These are phyloP conservation scores for Galerucella pusilla DNA, from an alignment of 2,888 invertebrate species.

Conservation along the genomic window DNA sequence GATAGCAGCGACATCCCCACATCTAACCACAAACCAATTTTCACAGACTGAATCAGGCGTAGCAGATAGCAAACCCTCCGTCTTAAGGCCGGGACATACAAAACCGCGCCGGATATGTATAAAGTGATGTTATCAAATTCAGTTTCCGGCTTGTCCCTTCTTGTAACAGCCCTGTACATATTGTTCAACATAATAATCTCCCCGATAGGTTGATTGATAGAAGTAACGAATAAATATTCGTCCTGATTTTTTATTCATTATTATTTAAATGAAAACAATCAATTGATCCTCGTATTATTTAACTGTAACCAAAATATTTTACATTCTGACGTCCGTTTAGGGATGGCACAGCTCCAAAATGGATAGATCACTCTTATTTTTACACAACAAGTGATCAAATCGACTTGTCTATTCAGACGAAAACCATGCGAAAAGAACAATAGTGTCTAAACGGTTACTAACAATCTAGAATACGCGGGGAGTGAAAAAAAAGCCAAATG, in stretches of 20 bases:
- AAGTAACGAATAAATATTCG: background rate
- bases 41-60: too few species aligned
- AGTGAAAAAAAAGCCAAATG: background rate
- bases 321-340: conserved; percentile 31
- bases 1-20: too few species aligned
- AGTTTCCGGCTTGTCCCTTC: too few species aligned
- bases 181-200: background rate
- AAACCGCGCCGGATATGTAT: too few species aligned
- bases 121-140: too few species aligned
- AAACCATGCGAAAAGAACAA: background rate
- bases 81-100: too few species aligned
- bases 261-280: background rate
- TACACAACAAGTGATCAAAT: conserved; percentile 36
- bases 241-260: background rate
- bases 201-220: background rate
- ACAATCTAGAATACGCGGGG: background rate
- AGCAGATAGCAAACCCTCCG: too few species aligned
- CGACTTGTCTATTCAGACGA: conserved; percentile 3
- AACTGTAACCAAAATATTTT: conserved; percentile 5
- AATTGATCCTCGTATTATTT: background rate
- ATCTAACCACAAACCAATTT: too few species aligned
- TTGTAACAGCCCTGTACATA: too few species aligned
- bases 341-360: conserved; percentile 47
- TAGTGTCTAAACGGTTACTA: background rate
- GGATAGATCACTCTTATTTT: conserved; percentile 45